Conservation (phyloP, 2,888 invertebrate species). For the Candidula unifasciata region DNA sequence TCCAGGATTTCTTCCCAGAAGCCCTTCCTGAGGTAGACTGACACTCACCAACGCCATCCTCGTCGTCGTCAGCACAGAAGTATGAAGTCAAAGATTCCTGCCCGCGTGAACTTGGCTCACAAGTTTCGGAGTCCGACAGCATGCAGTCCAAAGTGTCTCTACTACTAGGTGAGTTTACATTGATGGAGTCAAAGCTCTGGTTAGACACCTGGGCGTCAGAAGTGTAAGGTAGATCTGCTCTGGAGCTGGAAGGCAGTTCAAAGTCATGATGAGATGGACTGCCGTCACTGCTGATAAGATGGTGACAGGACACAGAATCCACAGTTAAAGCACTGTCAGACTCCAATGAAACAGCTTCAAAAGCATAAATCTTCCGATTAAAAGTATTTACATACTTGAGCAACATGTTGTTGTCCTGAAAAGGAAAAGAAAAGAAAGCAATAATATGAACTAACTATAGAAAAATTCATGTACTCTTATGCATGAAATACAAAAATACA, state of each 20-base stretch:
- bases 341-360: constrained; percentile 69
- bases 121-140: constrained; percentile 44
- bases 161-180: constrained; percentile 48
- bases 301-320: background rate
- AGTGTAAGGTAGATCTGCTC: constrained; percentile 10
- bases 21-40: constrained; percentile 37
- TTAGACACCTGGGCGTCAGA: constrained; percentile 44
- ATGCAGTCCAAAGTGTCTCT: constrained; percentile 44
- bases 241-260: constrained; percentile 21
- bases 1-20: background rate
- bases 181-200: constrained; percentile 49
- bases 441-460: background rate
- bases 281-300: constrained; percentile 20
- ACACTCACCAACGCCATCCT: constrained; percentile 19
- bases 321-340: background rate
- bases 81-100: constrained; percentile 14
- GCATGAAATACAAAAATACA: too few species aligned
- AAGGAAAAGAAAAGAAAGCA: background rate
- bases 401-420: constrained; percentile 81
- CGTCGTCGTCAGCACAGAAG: constrained; percentile 27
- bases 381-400: constrained; percentile 81
- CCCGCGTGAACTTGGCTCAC: constrained; percentile 23
- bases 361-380: constrained; percentile 75
- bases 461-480: background rate
- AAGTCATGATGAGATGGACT: constrained; percentile 16